These are phyloP conservation scores for Vesta saturnalis DNA, from an alignment of 2,888 invertebrate genomes.

Conservation along the genomic window DNA sequence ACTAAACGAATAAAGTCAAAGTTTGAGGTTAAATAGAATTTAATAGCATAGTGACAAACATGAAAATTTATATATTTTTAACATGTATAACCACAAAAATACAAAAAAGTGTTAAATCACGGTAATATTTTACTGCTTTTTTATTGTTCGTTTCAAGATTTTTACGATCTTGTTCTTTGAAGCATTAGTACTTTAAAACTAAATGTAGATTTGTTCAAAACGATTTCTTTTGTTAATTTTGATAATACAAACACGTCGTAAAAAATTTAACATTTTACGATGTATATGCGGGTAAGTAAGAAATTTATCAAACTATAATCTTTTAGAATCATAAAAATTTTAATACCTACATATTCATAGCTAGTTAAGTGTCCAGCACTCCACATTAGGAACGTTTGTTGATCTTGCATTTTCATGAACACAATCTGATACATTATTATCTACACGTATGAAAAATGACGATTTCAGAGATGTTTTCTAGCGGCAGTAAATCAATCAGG, in stretches of 20 bases:
- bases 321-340: slow-evolving; percentile 7
- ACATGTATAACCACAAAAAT: slow-evolving; percentile 2
- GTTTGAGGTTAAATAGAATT: not conserved
- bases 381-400: not conserved
- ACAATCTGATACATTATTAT: slow-evolving; percentile 35
- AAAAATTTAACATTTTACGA: slow-evolving; percentile 13
- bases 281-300: slow-evolving; percentile 8
- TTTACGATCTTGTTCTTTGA: slow-evolving; percentile 15
- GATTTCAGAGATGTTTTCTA: slow-evolving; percentile 48
- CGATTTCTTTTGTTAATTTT: slow-evolving; percentile 14
- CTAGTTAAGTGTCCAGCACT: not conserved
- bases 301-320: slow-evolving; percentile 1
- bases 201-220: slow-evolving; percentile 9
- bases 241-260: slow-evolving; percentile 18
- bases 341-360: slow-evolving; percentile 7
- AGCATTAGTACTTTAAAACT: slow-evolving; percentile 8
- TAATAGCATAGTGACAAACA: slow-evolving; percentile 1
- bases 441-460: slow-evolving; percentile 44
- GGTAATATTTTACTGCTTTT: slow-evolving; percentile 5
- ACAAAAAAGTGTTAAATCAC: slow-evolving; percentile 8
- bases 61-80: slow-evolving; percentile 2
- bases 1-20: not conserved
- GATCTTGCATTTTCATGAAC: slow-evolving; percentile 4
- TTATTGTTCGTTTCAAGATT: slow-evolving; percentile 15
- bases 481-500: slow-evolving; percentile 51